phyloP scores from a whole-genome alignment of 1,140 invertebrate species.

The Drosophila prosaltans region DNA sequence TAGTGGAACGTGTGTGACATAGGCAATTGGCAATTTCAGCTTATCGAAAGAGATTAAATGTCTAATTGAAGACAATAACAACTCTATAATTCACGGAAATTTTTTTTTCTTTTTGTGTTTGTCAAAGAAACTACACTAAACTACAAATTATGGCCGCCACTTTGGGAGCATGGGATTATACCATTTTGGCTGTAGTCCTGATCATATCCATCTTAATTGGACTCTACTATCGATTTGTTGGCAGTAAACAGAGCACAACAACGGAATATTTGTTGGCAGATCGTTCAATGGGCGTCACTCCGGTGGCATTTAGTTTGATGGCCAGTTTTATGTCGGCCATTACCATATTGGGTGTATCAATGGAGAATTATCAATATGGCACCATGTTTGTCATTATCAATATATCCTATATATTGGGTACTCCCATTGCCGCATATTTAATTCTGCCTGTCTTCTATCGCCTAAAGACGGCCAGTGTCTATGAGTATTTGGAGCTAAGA shows the following conservation, averaged over 20 bases:
- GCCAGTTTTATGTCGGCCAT: constrained; percentile 98
- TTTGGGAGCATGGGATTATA: constrained; percentile 85
- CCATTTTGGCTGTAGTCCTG: constrained; percentile 86
- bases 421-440: constrained; percentile 90
- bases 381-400: constrained; percentile 94
- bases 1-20: constrained; percentile 8
- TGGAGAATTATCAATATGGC: constrained; percentile 93
- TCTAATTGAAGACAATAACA: constrained; percentile 50
- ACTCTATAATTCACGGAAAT: neutral
- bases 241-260: constrained; percentile 93
- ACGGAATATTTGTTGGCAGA: constrained; percentile 79
- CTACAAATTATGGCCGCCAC: constrained; percentile 48
- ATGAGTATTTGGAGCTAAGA: constrained; percentile 94
- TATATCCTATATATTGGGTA: constrained; percentile 91
- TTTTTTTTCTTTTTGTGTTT: too few relatives aligned
- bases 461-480: constrained; percentile 93
- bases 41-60: constrained; percentile 65
- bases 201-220: constrained; percentile 89
- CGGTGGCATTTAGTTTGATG: constrained; percentile 94
- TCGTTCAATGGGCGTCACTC: constrained; percentile 84
- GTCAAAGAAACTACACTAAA: neutral
- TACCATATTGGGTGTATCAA: constrained; percentile 93
- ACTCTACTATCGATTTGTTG: constrained; percentile 92
- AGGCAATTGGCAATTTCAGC: constrained; percentile 5
- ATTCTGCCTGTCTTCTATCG: constrained; percentile 96